These are phyloP conservation scores for Otolemur garnettii DNA, from an alignment of 2,113 vertebrate species.

Conservation along the genomic window DNA sequence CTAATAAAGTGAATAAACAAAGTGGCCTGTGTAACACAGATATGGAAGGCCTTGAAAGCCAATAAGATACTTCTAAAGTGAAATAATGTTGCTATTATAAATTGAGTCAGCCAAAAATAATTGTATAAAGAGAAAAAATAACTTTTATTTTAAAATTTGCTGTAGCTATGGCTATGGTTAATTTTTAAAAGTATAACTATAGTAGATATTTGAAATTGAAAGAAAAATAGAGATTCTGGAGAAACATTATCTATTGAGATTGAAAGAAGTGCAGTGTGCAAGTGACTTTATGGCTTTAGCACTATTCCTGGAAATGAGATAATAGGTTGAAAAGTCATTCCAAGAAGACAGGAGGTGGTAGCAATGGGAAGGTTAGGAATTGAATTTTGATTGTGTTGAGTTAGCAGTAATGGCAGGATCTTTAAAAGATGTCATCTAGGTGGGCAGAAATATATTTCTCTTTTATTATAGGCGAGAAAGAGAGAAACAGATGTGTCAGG, in stretches of 20 bases:
- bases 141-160: background rate
- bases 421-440: background rate
- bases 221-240: background rate
- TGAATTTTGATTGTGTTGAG: constrained; percentile 56
- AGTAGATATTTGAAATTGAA: background rate
- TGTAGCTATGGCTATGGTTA: background rate
- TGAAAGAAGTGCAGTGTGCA: constrained; percentile 24
- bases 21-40: background rate
- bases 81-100: background rate
- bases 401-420: background rate
- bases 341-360: background rate
- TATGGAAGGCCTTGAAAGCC: background rate
- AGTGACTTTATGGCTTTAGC: constrained; percentile 23
- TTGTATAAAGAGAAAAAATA: background rate
- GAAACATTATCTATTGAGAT: constrained; percentile 34
- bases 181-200: background rate
- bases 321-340: background rate
- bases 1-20: background rate
- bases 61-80: background rate
- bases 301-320: constrained; percentile 16
- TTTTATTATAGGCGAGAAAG: background rate
- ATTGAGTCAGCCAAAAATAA: background rate
- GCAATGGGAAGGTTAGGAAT: background rate
- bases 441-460: constrained; percentile 13
- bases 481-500: background rate